These are phyloP conservation scores for Lasius fuliginosus DNA, from an alignment of 2,888 invertebrate species.

Conservation along the genomic window DNA sequence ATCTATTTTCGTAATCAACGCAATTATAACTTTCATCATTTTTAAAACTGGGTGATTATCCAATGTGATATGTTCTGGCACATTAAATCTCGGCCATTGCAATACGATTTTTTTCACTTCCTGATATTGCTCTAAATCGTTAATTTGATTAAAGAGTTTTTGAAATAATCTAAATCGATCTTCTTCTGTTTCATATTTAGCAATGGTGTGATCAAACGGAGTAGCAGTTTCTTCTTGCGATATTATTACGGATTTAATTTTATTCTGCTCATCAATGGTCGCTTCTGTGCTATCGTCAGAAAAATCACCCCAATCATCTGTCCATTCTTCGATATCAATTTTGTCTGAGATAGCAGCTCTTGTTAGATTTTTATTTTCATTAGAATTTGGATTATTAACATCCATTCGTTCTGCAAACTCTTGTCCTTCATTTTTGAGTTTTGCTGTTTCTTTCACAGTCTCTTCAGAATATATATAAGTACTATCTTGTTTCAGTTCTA, in stretches of 20 bases:
- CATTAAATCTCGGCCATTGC: conserved; percentile 77
- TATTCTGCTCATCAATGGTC: conserved; percentile 50
- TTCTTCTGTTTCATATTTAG: conserved; percentile 72
- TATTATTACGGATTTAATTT: background rate
- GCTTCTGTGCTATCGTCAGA: conserved; percentile 74
- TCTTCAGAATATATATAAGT: background rate
- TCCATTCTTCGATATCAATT: conserved; percentile 72
- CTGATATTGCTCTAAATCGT: conserved; percentile 75
- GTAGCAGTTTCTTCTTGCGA: conserved; percentile 12
- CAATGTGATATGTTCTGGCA: conserved; percentile 70
- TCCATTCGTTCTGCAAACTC: conserved; percentile 8
- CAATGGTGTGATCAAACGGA: conserved; percentile 32
- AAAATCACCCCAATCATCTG: conserved; percentile 82
- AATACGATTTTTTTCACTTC: conserved; percentile 77
- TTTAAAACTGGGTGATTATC: conserved; percentile 77
- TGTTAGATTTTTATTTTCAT: background rate
- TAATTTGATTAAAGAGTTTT: conserved; percentile 71
- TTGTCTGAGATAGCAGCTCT: conserved; percentile 5
- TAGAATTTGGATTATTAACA: conserved; percentile 18
- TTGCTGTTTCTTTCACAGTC: background rate
- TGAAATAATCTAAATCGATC: conserved; percentile 78
- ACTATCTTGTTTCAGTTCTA: background rate
- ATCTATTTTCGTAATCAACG: conserved; percentile 68
- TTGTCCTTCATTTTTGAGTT: background rate
- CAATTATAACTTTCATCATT: conserved; percentile 68